Percentiles rank a stretch among this genome's conserved stretches.
Conservation (phyloP, 64 coral and sea anemone genomes). For the Porites lutea region DNA sequence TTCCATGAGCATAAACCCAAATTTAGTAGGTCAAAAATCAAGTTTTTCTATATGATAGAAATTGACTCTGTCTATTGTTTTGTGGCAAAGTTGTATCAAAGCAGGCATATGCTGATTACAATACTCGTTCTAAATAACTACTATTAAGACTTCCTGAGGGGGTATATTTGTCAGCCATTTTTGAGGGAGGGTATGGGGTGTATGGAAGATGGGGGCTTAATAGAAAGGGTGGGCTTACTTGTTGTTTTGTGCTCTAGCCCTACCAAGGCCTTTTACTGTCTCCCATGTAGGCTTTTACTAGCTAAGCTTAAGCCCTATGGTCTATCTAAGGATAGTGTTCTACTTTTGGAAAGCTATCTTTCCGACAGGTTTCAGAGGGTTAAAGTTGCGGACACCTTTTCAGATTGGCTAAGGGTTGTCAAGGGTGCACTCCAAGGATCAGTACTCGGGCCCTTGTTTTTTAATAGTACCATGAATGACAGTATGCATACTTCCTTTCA, state of each 20-base stretch:
- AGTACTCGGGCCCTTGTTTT: constrained; percentile 43
- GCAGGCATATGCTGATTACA: too few species aligned
- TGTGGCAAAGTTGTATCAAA: too few species aligned
- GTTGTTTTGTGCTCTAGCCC: background rate
- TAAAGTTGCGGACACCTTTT: constrained; percentile 17
- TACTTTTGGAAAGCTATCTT: constrained; percentile 27
- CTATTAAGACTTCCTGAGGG: too few species aligned
- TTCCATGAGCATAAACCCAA: too few species aligned
- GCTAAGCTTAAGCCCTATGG: constrained; percentile 32
- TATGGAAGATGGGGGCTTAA: too few species aligned
- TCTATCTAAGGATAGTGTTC: constrained; percentile 1
- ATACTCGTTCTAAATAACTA: too few species aligned
- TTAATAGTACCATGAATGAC: constrained; percentile 56
- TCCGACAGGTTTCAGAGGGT: constrained; percentile 29
- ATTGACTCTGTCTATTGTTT: too few species aligned
- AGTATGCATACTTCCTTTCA: constrained; percentile 20
- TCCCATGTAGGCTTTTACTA: constrained; percentile 19
- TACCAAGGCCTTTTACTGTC: constrained; percentile 48
- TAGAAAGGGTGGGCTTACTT: too few species aligned
- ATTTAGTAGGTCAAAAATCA: too few species aligned
- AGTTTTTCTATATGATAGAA: too few species aligned
- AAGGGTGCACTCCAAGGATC: constrained; percentile 47
- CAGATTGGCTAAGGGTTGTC: background rate
- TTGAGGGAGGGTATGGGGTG: too few species aligned
- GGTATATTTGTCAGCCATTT: too few species aligned